Evolutionary conservation across 2,797 vertebrate genomes (phyloP).

Genomic region (Hylomyscus alleni): DNA sequence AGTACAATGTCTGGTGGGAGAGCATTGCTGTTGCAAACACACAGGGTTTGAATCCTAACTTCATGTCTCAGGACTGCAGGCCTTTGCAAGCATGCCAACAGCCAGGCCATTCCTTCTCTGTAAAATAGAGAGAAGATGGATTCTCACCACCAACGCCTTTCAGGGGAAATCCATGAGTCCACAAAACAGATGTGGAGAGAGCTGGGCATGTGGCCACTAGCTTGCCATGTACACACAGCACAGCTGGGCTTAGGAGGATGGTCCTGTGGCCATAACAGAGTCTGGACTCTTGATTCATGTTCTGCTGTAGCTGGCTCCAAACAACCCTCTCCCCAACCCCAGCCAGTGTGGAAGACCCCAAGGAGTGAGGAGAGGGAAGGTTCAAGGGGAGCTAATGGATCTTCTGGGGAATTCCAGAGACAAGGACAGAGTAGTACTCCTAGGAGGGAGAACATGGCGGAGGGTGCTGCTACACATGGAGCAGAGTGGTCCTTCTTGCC

Average conservation of each 20-base stretch:
- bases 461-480: not conserved
- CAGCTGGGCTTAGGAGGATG: not conserved
- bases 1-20: accelerated
- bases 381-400: not conserved
- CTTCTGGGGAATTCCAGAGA: not conserved
- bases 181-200: not conserved
- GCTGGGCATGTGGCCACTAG: accelerated
- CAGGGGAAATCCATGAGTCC: not conserved
- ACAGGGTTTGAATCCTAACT: not conserved
- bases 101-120: not conserved
- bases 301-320: not conserved
- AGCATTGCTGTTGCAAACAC: not conserved
- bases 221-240: accelerated
- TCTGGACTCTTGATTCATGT: not conserved
- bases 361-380: not conserved
- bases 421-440: too few relatives aligned
- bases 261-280: not conserved
- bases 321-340: not conserved
- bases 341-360: not conserved
- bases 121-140: not conserved
- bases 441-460: not conserved
- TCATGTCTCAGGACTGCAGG: not conserved
- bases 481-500: not conserved
- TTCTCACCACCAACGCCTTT: not conserved
- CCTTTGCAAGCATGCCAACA: not conserved